Percentiles rank a stretch among this genome's conserved stretches.
Evolutionary conservation across 2,888 invertebrate species (phyloP).

Genomic region (Tortricodes alternella): DNA sequence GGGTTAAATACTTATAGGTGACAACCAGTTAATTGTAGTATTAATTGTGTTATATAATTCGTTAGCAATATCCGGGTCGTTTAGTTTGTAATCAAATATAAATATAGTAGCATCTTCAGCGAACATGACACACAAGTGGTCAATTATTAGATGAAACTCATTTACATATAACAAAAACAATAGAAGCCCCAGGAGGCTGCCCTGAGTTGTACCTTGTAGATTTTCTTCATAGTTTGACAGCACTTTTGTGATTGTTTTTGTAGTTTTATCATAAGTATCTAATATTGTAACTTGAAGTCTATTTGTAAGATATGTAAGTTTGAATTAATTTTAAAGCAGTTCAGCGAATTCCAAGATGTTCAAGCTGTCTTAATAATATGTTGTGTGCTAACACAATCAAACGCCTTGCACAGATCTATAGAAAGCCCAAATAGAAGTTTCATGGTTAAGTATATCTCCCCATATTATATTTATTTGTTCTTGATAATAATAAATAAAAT

Average conservation of each 20-base stretch:
- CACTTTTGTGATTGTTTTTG: background rate
- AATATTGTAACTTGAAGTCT: background rate
- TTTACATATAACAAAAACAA: background rate
- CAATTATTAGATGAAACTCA: conserved; percentile 3
- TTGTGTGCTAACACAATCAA: background rate
- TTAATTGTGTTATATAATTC: background rate
- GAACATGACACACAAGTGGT: conserved; percentile 10
- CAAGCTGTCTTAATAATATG: background rate
- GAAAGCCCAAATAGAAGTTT: background rate
- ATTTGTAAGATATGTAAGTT: background rate
- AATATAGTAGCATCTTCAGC: conserved; percentile 10
- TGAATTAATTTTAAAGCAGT: background rate
- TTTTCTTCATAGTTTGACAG: background rate
- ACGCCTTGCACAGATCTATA: conserved; percentile 3
- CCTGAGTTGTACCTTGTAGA: background rate
- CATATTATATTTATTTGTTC: too few relatives aligned
- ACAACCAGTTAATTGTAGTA: background rate
- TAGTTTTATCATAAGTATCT: background rate
- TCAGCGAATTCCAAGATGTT: background rate
- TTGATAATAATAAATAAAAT: too few relatives aligned
- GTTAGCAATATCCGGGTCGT: background rate
- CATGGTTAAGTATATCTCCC: background rate
- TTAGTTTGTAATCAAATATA: background rate
- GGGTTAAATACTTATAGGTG: background rate
- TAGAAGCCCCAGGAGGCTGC: background rate